Evolutionary conservation across 2,797 vertebrate species (phyloP), one percentile per base, ranked within the genome.

Genomic region (Coregonus suidteri): DNA sequence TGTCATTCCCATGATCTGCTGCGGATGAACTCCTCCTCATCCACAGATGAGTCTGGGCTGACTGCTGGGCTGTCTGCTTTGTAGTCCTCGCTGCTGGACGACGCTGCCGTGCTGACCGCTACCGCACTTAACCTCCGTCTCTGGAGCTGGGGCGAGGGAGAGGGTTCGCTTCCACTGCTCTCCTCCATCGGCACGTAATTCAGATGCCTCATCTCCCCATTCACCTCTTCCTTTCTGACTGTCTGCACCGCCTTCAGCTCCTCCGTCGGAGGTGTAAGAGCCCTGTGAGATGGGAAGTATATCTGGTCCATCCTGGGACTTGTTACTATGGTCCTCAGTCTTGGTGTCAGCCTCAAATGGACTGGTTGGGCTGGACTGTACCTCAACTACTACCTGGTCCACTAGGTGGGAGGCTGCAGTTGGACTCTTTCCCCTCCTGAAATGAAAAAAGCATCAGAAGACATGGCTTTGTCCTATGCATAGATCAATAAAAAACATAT

Each of bases 21-120:
- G 37, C 97, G 93, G 77, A 98, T 96, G 74, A 97, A 97, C 71
- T 98, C 97, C 89, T 98, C 97, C 72, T 98, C 97, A 71, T 98
- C 97, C 30, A 93, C 92, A 11, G 96, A 96, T 53, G 97, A 98
- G 76, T 96, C 96, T 75, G 95, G 96, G 56, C 56, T 62, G 18
- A 7, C 56, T 62, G 56, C 96, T 75, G 95, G 96, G 52, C 96
- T 96, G 74, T 97, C 96, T 72, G 91, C 94, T 91, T 97, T 97
- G 76, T 95, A 94, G 1, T 99, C 97, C 69, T 98, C 97, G 81
- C 96, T 98, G 86, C 96, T 97, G 4, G 97, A 98, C 59, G 97
- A 96, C 78, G 94, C 59, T 64, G 59, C 20, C 25, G 59, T 30
- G 59, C 59, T 68, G 66, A 68, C 83, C 78, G 93, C 79, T 69